Conservation (phyloP, 2,797 vertebrate species). For the Helicolenus hilgendorfi region DNA sequence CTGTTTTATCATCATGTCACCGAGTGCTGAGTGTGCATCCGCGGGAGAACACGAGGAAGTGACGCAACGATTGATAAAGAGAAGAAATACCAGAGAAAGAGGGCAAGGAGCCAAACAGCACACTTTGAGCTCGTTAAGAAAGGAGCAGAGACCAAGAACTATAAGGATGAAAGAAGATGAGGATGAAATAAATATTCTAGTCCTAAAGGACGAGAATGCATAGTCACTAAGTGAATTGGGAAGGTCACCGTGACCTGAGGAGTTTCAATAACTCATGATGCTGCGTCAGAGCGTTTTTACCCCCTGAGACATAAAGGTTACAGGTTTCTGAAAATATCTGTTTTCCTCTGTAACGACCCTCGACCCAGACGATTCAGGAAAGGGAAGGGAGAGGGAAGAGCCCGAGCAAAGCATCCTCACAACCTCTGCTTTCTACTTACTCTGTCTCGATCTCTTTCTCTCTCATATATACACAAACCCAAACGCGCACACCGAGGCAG, state of each 20-base stretch:
- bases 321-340: constrained; percentile 29
- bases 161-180: neutral
- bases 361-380: constrained; percentile 3
- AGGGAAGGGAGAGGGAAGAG: neutral
- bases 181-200: neutral
- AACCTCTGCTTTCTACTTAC: neutral
- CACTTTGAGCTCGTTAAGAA: neutral
- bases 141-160: neutral
- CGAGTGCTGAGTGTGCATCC: constrained; percentile 41
- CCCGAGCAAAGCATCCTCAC: neutral
- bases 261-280: neutral
- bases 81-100: neutral
- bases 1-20: constrained; percentile 16
- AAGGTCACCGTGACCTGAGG: neutral
- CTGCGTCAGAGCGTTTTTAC: neutral
- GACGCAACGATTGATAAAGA: constrained; percentile 7
- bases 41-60: constrained; percentile 37
- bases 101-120: neutral
- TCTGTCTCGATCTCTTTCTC: neutral
- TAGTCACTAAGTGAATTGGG: too few relatives aligned
- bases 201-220: neutral
- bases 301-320: neutral
- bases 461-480: neutral
- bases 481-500: constrained; percentile 47
- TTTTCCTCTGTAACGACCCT: constrained; percentile 12